phyloP scores from a whole-genome alignment of 2,113 vertebrate species.

The Oophaga pumilio region DNA sequence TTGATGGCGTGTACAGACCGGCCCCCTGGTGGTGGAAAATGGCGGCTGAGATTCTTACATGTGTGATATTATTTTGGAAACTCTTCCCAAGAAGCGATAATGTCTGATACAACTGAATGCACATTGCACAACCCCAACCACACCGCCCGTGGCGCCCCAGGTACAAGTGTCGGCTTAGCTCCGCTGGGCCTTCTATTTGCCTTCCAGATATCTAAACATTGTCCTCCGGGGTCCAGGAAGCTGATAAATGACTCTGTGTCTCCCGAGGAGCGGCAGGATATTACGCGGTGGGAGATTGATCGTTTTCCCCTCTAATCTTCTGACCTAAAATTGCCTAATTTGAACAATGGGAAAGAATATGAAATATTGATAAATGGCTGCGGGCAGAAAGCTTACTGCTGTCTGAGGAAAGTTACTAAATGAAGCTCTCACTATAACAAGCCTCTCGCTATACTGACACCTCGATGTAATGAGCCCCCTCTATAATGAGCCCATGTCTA shows the following conservation, averaged over 20 bases:
- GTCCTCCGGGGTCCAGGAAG: background rate
- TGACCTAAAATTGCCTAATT: background rate
- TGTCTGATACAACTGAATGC: too few species aligned
- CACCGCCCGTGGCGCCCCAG: too few species aligned
- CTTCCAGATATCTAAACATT: background rate
- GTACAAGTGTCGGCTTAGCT: too few species aligned
- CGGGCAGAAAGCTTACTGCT: background rate
- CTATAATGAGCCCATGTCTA: too few species aligned
- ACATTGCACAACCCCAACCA: too few species aligned
- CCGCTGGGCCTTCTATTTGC: background rate
- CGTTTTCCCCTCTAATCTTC: background rate
- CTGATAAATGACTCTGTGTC: background rate
- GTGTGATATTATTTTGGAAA: too few species aligned
- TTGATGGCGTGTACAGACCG: too few species aligned
- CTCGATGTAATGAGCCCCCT: too few species aligned
- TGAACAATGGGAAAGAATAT: background rate
- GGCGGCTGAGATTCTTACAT: too few species aligned
- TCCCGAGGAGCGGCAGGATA: background rate
- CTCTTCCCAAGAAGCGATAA: too few species aligned
- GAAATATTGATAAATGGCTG: conserved; percentile 7
- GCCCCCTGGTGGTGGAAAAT: too few species aligned
- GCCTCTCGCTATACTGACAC: too few species aligned
- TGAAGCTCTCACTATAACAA: background rate
- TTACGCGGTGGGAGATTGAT: background rate
- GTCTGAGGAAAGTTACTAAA: background rate